Evolutionary conservation across 1,140 invertebrate genomes (phyloP), one percentile per base, ranked within the genome.

Genomic region (Scaptomyza pallida): DNA sequence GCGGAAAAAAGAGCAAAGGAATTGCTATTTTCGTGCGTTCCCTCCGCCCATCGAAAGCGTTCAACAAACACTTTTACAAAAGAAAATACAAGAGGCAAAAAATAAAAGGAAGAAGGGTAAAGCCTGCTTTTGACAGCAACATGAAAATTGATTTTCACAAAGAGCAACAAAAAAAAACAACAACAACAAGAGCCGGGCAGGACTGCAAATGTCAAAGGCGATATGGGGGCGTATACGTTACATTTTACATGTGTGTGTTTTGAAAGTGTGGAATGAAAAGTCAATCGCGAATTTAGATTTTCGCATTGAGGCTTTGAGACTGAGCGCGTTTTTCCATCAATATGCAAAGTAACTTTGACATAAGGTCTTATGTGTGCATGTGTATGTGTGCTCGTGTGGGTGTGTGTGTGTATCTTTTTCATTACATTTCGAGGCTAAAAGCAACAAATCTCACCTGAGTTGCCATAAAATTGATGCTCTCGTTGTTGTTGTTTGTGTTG

Each of bases 131-230:
- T 86, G 80, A 85, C 73, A 75, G 82, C 60, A 55, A 80, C 77
- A 81, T 77, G 61, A 77, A 86, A 86, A 85, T 85, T 86, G 81
- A 85, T 85, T 85, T 86, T 75, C 54, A 80, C 57, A 44, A 62
- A 47, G 55, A 47, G 55, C 12, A 30, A 8, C 44, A 51, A 33
- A 23, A 64, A 26, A 50, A 10, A 47, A 30, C 19, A 40, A 47
- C 33, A 54, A 19, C 17, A 21, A 21, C 19, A 21, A 4, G 2
- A 21, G 4, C 19, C 4, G 4, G 23, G 3, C 23, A 26, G 5
- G 5, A 26, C 23, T 26, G 21, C 26, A 68, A 60, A 67, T 54
- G 54, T 45, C 48, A 60, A 35, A 59, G 33, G 54, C 35, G 30
- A 21, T 17, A 9, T 35, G 23, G 63, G 67, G 78, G 72, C 72